phyloP scores from a whole-genome alignment of 1,140 invertebrate species.

The Caenorhabditis briggsae region DNA sequence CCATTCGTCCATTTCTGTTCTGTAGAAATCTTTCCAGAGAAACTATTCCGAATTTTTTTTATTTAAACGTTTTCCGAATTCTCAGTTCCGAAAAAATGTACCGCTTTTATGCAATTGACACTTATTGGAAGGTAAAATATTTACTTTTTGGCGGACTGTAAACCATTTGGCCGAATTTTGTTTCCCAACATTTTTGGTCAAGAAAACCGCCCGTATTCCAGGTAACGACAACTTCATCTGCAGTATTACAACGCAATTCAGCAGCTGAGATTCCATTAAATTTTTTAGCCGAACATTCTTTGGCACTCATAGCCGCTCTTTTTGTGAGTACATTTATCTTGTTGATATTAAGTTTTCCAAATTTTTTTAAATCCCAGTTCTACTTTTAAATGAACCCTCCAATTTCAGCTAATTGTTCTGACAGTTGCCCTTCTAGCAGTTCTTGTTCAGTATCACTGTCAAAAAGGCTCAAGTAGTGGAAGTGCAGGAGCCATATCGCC shows the following conservation, averaged over 20 bases:
- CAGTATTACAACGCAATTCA: background rate
- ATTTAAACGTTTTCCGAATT: too few species aligned
- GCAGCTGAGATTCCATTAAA: conserved; percentile 14
- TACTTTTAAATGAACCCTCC: too few species aligned
- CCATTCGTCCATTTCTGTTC: too few species aligned
- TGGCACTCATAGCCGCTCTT: conserved; percentile 41
- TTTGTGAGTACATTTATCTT: conserved; percentile 54
- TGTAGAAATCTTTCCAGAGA: too few species aligned
- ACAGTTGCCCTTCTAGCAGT: conserved; percentile 53
- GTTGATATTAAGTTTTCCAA: background rate
- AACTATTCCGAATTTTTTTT: too few species aligned
- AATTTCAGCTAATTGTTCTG: conserved; percentile 54
- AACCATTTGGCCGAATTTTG: too few species aligned
- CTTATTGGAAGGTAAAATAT: too few species aligned
- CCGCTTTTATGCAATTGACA: too few species aligned
- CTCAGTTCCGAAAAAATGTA: too few species aligned
- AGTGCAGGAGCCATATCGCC: conserved; percentile 1
- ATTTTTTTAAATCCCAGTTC: background rate
- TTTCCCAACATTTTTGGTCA: background rate
- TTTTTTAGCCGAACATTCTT: conserved; percentile 55
- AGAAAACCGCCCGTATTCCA: conserved; percentile 10
- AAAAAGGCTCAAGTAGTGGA: conserved; percentile 4
- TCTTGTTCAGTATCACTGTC: conserved; percentile 59
- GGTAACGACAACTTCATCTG: conserved; percentile 51
- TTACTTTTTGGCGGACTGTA: too few species aligned